These are phyloP conservation scores for Eucidaris tribuloides DNA, from an alignment of 35 echinoderm and acorn worm genomes.

Conservation along the genomic window DNA sequence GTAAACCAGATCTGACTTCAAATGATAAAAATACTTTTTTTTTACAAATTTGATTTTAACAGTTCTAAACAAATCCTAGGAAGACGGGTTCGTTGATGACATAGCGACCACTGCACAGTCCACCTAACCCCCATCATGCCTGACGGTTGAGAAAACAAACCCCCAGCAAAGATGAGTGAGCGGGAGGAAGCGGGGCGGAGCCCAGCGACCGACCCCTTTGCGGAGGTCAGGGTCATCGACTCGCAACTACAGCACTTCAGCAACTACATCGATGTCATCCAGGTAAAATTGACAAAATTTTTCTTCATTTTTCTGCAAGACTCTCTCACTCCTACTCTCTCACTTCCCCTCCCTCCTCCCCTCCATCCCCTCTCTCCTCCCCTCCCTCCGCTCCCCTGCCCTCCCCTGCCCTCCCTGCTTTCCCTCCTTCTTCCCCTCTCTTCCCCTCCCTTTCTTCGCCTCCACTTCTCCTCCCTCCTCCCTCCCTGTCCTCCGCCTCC, in stretches of 20 bases:
- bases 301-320: not conserved
- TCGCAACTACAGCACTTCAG: conserved; percentile 98
- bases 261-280: conserved; percentile 93
- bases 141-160: conserved; percentile 12
- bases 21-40: no score
- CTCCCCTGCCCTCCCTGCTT: not conserved
- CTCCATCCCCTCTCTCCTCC: no score
- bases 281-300: not conserved
- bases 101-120: no score
- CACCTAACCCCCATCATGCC: conserved; percentile 10
- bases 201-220: conserved; percentile 45
- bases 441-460: no score
- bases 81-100: no score
- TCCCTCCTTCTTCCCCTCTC: not conserved
- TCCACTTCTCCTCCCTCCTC: no score
- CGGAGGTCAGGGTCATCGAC: conserved; percentile 98
- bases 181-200: conserved; percentile 13
- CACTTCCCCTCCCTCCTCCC: no score
- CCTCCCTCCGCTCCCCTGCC: not conserved
- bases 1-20: no score
- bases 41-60: no score
- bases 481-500: no score
- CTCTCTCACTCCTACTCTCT: no score
- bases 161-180: conserved; percentile 2
- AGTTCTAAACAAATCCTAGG: no score